phyloP scores from a whole-genome alignment of 2,797 vertebrate species.

The Tympanoctomys barrerae region DNA sequence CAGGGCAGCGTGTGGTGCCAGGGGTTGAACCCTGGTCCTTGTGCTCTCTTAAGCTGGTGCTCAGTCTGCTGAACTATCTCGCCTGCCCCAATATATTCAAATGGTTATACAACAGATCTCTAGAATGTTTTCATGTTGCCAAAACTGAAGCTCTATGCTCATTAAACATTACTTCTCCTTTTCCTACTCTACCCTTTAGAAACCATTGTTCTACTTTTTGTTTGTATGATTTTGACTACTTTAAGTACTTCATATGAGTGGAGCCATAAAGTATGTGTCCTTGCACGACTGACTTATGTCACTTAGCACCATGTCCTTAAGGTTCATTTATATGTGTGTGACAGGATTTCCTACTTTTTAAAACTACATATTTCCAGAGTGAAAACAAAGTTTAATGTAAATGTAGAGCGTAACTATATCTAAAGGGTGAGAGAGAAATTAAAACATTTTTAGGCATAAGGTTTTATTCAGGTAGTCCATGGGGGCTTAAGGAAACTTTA shows the following conservation, averaged over 20 bases:
- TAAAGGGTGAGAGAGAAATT: neutral
- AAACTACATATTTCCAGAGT: neutral
- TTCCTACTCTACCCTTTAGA: neutral
- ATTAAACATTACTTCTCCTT: neutral
- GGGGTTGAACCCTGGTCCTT: too few species aligned
- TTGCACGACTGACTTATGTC: slow-evolving; percentile 8
- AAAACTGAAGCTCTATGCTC: neutral
- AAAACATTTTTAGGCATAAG: slow-evolving; percentile 12
- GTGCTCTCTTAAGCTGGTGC: too few species aligned
- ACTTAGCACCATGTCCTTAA: neutral
- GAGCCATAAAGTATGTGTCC: neutral
- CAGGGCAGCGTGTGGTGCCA: too few species aligned
- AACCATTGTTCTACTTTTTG: neutral
- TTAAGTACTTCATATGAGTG: neutral
- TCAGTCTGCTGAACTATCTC: too few species aligned
- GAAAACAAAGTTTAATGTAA: slow-evolving; percentile 4
- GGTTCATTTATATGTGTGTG: neutral
- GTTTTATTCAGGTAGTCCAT: neutral
- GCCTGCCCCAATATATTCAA: neutral
- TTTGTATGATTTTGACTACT: slow-evolving; percentile 23
- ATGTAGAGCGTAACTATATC: neutral
- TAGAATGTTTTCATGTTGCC: neutral
- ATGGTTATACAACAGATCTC: neutral
- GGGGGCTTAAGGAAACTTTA: neutral
- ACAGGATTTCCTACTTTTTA: slow-evolving; percentile 15